These are phyloP conservation scores for Lacanobia oleracea DNA, from an alignment of 2,888 invertebrate species.

Conservation along the genomic window DNA sequence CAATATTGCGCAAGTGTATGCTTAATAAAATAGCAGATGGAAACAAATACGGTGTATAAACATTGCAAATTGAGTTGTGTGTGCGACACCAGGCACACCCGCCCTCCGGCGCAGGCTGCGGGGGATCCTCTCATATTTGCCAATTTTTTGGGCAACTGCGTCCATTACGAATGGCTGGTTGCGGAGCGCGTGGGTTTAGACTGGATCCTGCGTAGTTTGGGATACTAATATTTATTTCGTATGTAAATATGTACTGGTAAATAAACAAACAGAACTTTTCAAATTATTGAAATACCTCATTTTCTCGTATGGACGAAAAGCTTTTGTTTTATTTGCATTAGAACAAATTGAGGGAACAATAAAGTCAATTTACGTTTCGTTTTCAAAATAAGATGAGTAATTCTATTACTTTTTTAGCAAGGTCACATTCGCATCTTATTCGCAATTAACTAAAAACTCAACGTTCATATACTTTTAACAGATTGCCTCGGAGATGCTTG, in stretches of 20 bases:
- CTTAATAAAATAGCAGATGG: conserved; percentile 40
- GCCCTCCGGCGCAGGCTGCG: not conserved
- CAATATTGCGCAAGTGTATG: conserved; percentile 41
- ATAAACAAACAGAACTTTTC: not conserved
- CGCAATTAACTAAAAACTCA: too few relatives aligned
- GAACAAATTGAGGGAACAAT: too few relatives aligned
- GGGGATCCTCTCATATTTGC: conserved; percentile 61
- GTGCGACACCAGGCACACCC: conserved; percentile 42
- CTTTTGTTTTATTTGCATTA: too few relatives aligned
- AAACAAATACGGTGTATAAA: conserved; percentile 58
- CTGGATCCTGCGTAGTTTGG: not conserved
- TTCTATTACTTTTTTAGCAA: too few relatives aligned
- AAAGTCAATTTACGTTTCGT: too few relatives aligned
- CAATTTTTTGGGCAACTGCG: conserved; percentile 67
- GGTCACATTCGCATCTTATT: too few relatives aligned
- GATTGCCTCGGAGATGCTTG: too few relatives aligned
- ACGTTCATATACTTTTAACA: too few relatives aligned
- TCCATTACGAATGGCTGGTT: conserved; percentile 50
- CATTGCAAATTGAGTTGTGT: conserved; percentile 65
- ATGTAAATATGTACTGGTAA: not conserved
- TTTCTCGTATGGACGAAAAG: too few relatives aligned
- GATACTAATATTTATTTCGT: not conserved
- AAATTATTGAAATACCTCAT: not conserved
- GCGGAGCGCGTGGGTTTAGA: not conserved
- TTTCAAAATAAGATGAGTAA: too few relatives aligned